A percentile compares a stretch with the other conserved stretches of the same genome.
Evolutionary conservation across 2,888 invertebrate genomes (phyloP).

Genomic region (Lutraria lutraria): DNA sequence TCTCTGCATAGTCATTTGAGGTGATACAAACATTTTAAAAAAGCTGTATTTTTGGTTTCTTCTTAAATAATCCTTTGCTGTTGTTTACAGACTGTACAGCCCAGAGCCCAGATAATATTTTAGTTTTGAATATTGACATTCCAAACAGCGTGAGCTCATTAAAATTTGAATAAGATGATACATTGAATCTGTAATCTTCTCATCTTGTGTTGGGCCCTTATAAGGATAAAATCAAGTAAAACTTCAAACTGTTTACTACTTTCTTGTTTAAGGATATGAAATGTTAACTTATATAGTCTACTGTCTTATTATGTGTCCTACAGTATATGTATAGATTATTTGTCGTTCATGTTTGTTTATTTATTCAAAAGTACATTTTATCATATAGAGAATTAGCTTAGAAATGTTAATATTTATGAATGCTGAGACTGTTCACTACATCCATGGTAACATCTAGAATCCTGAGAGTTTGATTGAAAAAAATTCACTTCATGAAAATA

Average conservation of each 20-base stretch:
- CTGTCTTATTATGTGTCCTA: background rate
- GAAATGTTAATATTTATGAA: conserved; percentile 22
- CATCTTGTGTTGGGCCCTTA: background rate
- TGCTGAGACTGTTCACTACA: conserved; percentile 27
- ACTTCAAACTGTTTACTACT: background rate
- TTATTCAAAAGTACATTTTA: conserved; percentile 51
- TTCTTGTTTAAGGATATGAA: background rate
- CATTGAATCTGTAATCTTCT: background rate
- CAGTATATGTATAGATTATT: conserved; percentile 39
- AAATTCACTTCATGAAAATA: conserved; percentile 36
- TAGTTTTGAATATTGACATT: background rate
- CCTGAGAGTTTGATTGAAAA: conserved; percentile 28
- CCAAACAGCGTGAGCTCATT: background rate
- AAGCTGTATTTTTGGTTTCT: no score
- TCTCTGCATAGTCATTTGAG: no score
- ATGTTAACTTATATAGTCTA: conserved; percentile 5
- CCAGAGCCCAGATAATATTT: background rate
- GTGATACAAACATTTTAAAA: no score
- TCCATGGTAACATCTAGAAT: conserved; percentile 31
- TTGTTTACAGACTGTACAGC: no score
- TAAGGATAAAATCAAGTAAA: background rate
- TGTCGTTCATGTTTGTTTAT: conserved; percentile 48
- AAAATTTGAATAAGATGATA: background rate
- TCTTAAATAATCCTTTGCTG: no score
- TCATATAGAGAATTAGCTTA: conserved; percentile 38